Evolutionary conservation across 1,140 invertebrate species (phyloP), one percentile per base, ranked within the genome.

Genomic region (Lethrus apterus): DNA sequence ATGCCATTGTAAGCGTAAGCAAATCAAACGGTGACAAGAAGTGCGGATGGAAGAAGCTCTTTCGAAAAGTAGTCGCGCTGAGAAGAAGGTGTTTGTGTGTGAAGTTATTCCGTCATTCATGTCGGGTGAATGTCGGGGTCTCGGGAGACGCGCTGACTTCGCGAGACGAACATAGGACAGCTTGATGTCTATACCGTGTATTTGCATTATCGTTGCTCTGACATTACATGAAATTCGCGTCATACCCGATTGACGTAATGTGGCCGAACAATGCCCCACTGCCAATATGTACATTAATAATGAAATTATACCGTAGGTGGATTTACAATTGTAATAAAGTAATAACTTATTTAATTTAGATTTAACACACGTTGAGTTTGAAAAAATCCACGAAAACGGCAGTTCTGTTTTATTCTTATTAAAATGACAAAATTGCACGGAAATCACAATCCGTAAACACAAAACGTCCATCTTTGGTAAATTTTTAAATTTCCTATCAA

Each of bases 91-190:
- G 52, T 48, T 56, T 53, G 54, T 43, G 46, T 49, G 46, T 47
- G 47, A 55, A 55, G 53, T 52, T 50, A 53, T 50, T 53, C 55
- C 45, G 53, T 57, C 52, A 57, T 54, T 54, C 46, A 41, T 54
- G 51, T 36, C 55, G 52, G 46, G 52, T 42, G 53, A 50, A 57
- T 55, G 55, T 50, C 48, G 48, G 48, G 38, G 29, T 35, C 55
- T 33, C 52, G 14, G 2, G 55, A 50, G 55, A 54, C 19, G n/a
- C 23, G 45, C 44, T 52, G 55, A 57, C 52, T 48, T 35, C 44
- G 36, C 47, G 49, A 52, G 55, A 54, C 52, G 52, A 52, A 55
- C 48, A 34, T 41, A 41, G 55, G 55, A 57, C 55, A 57, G 52
- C 52, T 55, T 46, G 45, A 55, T 50, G 46, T 43, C 44, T 47